Base-by-base conservation (phyloP, 2,113 vertebrate genomes). In the Ailuropoda melanoleuca region DNA sequence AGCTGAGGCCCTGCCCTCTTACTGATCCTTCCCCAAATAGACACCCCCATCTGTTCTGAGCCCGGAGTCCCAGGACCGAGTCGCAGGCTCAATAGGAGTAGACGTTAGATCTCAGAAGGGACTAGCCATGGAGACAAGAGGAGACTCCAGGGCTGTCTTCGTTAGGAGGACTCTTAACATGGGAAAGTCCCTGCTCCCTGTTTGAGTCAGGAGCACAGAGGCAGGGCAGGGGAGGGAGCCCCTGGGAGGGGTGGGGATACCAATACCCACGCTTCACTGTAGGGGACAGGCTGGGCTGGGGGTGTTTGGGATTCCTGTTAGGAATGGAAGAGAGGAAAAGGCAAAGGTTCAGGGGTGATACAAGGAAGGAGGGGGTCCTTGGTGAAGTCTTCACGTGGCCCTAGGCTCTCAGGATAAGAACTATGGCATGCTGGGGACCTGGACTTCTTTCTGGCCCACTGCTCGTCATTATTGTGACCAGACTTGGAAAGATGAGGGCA, bases 181-280 rank as follows among this genome's bases (percentile, higher is more conserved):
- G 29, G 87, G 94, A 80, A 96, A 96, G 94, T 48, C 96, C 93
- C 89, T 14, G 43, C 8, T 66, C 39, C 77, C 55, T 1, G 21
- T 88, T 24, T 94, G 82, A 50, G 90, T 58, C 88, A 95, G 97
- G 53, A 46, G 74, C 43, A 31, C 90, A 48, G 90, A 64, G 86
- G 37, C 72, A 68, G 55, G 34, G 56, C 31, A 26, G 4, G 26
- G 29, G 39, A 39, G 62, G 31, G 88, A 62, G 78, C 18, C 31
- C 26, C 26, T 10, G 29, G 29, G 13, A 37, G 77, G 92, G 31
- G 26, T 4, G 8, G 10, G 34, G 10, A 5, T 3, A 31, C 55
- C 50, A 29, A 23, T 10, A 29, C 56, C 50, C 21, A 6, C 5
- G 26, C 43, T 43, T 94, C 48, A 3, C 2, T 12, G 37, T 6